Evolutionary conservation across 2,888 invertebrate genomes (phyloP), one percentile per base, ranked within the genome.

Genomic region (Macrophya annulata): DNA sequence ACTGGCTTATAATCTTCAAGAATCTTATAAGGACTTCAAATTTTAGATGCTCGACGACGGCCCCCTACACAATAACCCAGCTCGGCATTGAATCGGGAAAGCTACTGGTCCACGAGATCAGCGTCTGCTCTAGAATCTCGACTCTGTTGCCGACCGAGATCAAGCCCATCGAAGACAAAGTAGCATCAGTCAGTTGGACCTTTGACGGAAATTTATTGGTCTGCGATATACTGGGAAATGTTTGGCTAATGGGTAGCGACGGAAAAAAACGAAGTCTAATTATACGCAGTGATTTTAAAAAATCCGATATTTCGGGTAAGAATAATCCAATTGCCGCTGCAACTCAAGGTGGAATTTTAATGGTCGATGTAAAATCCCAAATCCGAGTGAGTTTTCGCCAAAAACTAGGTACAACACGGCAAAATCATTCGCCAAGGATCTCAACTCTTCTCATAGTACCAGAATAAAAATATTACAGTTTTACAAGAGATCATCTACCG

Each of bases 81-180:
- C 86, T 90, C 65, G 87, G 89, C 0, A 17, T 87, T 12, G 40
- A 21, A 31, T 85, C 86, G 0, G 90, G 90, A 1, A 85, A 85
- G 59, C 79, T 91, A 0, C 79, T 85, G 4, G 86, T 91, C 10
- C 90, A 91, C 77, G 91, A 90, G 81, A 85, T 92, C 10, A 85
- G 88, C 45, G 85, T 89, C 1, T 92, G 91, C 84, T 90, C 90
- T 12, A 91, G 89, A 87, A 89, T 90, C 31, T 87, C 90, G 12
- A 86, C 87, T 15, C 84, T 92, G 15, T 84, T 88, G 40, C 89
- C 87, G 0, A 74, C 89, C 21, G 81, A 86, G 10, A 76, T 86
- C 31, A 85, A 84, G 5, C 48, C 45, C 2, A 68, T 85, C 1
- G 76, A 85, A 17, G 68, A 85, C 10, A 87, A 85, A 81, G 86